Base-by-base conservation (phyloP, 1,140 invertebrate genomes). In the Pristionchus pacificus region DNA sequence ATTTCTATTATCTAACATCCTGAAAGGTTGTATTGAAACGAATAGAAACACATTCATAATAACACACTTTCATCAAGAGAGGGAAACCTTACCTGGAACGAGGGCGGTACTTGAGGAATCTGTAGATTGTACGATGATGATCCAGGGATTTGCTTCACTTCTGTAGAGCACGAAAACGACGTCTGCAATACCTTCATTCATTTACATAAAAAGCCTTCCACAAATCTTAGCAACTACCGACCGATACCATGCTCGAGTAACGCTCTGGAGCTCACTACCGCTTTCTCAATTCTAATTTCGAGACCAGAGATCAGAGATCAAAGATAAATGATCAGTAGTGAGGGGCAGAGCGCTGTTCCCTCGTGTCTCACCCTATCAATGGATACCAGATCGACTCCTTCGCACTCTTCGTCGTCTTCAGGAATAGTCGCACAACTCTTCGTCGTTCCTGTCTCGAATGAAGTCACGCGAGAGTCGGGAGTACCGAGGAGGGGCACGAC, bases 391-490 rank as follows among this genome's bases (percentile, higher is more conserved):
- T 49, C 38, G 6, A 49, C 38, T 49, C 38, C 38, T 19, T 49
- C 38, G 38, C 38, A 49, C 38, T 49, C 38, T 49, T 49, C 38
- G 19, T 49, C 38, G 38, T 49, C 38, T 49, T 49, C 38, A 10
- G 77, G 77, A 62, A 78, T 78, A 27, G 77, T 78, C 15, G 77
- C 77, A 63, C 77, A 78, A 58, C 77, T 78, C 63, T 77, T 78
- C 0, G 77, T 78, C n/a, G 77, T 78, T 57, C 75, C 76, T n/a
- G 72, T 69, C 27, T 78, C 77, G 29, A 78, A 79, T 32, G 77
- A 77, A 13, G 77, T 78, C 19, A 78, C 58, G 28, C 77, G 73
- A 64, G 72, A 78, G 55, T 78, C 77, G 10, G 77, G 77, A 63
- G 77, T 78, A 15, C 78, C 78, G 15, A 76, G 65, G 28, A 78